Evolutionary conservation across 2,888 invertebrate species (phyloP), one percentile per base, ranked within the genome.

Genomic region (Machimus atricapillus): DNA sequence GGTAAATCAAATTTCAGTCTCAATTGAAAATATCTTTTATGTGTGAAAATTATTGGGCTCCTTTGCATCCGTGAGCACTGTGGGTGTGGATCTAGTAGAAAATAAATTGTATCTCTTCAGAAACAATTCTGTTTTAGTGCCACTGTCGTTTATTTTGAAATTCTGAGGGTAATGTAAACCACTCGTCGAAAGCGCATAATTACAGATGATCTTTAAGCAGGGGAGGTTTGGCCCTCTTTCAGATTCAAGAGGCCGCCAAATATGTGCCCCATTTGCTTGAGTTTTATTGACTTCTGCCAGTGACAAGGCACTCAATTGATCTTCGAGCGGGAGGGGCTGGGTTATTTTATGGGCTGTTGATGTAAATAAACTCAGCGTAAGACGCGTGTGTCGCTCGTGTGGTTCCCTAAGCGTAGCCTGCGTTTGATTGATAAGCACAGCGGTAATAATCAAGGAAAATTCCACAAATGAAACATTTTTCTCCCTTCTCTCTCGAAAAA

Each of bases 281-380:
- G 43, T 78, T 78, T 78, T 78, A 78, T 78, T 78, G 78, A 46
- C 78, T 78, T n/a, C 43, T 40, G 43, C 43, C 23, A 43, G 78
- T 78, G 78, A 78, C 78, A 78, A 78, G 23, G 43, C 23, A 43
- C 77, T 77, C 78, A 78, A 78, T 78, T 78, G 78, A 78, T 78
- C 78, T 78, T 78, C 78, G 43, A 12, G 23, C 43, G 12, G 23
- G 40, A 23, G 40, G 46, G 19, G 9, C 23, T 46, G 46, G 19
- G 9, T 14, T 46, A 78, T 23, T 78, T 78, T 78, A 78, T 43
- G 78, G 43, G 2, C 78, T 78, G 78, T 78, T 78, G 78, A 78
- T 43, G 43, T 23, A 78, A 78, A 78, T 78, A 78, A 78, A 78
- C 43, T 37, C 19, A 16, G 19, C 43, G n/a, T 12, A 23, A 66